Evolutionary conservation across 2,797 vertebrate species (phyloP).

Genomic region (Sebastes diaconus): DNA sequence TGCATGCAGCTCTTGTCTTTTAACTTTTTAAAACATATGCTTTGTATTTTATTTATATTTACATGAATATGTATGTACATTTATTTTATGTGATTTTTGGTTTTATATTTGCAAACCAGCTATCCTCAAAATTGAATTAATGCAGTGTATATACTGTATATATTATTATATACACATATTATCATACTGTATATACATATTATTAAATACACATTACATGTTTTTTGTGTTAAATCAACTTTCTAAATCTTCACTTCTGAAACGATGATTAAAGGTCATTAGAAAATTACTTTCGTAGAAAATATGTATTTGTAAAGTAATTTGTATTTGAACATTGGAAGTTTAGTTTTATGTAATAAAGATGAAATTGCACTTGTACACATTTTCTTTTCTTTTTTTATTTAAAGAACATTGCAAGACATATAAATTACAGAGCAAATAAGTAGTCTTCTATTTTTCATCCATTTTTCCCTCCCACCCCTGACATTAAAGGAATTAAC

Average conservation of each 20-base stretch:
- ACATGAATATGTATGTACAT: not conserved
- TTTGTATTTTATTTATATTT: not conserved
- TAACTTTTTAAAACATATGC: not conserved
- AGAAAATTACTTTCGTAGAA: not conserved
- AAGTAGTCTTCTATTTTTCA: no score
- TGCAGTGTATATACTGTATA: not conserved
- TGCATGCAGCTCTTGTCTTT: not conserved
- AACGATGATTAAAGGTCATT: not conserved
- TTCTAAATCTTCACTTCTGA: not conserved
- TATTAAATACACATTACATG: no score
- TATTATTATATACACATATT: no score
- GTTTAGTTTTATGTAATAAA: not conserved
- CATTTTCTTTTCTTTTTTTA: not conserved
- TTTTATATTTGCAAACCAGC: not conserved
- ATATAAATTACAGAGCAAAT: no score
- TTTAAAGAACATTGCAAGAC: no score
- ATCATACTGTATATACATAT: no score
- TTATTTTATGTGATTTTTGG: not conserved
- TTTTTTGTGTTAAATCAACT: not conserved
- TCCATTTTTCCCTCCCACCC: no score
- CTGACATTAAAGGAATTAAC: no score
- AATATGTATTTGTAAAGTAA: not conserved
- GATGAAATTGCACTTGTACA: not conserved
- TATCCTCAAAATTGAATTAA: not conserved
- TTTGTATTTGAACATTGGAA: not conserved